Base-by-base conservation (phyloP, 2,888 invertebrate genomes). In the Eristalis pertinax region DNA sequence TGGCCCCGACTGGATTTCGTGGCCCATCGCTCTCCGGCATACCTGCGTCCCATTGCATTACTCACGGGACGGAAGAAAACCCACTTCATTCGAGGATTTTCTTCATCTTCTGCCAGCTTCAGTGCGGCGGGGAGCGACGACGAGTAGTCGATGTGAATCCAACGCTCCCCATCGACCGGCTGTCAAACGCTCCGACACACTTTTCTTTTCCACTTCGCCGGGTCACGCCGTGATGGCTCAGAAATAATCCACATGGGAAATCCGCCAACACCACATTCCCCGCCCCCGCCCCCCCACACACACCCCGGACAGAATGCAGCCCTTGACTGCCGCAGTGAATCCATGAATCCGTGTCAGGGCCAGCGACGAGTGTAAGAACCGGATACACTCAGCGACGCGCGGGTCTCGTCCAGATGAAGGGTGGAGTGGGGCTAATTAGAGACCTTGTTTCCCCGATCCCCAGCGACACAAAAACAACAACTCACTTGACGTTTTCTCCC, bases 401-500 rank as follows among this genome's bases (percentile, higher is more conserved):
- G 22, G 11, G 24, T 24, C 8, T 22, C 10, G 19, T 56, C 56
- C 2, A 13, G 22, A 32, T 8, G 24, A 70, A 76, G 58, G 58
- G 24, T 4, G 24, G 65, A 82, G 26, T 64, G 58, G n/a, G 81
- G 85, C 77, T 81, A 85, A 85, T 82, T 85, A 85, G 82, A 82
- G 58, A 26, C 56, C 24, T 41, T 26, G 32, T 77, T 68, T 82
- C 35, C 43, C n/a, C 10, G 4, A 8, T 15, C 11, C 58, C 29
- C 43, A n/a, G 7, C 32, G 26, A 26, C 11, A 15, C 15, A 43
- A 62, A 68, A 41, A 29, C 1, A 43, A 22, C 15, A 7, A 15
- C 10, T 15, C 50, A 38, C 26, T 11, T 38, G 56, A 15, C 11
- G 26, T 43, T 43, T 77, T 8, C 10, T 38, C 29, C 8, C 19